Evolutionary conservation across 2,888 invertebrate species (phyloP).

Genomic region (Calameuta pallipes): DNA sequence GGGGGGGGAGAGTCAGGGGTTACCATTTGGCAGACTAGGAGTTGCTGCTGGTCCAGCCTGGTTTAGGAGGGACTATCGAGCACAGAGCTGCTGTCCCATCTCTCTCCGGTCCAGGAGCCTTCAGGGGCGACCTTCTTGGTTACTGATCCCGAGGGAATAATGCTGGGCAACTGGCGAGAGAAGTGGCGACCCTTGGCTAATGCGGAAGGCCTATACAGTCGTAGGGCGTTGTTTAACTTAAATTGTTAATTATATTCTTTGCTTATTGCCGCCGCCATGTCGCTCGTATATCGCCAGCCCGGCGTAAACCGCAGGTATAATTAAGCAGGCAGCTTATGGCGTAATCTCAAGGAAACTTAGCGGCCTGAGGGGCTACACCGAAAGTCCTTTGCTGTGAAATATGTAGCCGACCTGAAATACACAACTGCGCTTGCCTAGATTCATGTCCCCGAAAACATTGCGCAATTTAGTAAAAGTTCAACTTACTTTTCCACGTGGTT

Average conservation of each 20-base stretch:
- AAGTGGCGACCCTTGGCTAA: neutral
- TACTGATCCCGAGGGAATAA: neutral
- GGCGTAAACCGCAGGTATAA: constrained; percentile 9
- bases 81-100: neutral
- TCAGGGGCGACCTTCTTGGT: neutral
- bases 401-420: constrained; percentile 3
- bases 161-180: neutral
- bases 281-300: neutral
- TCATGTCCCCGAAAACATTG: neutral
- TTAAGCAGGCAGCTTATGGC: constrained; percentile 13
- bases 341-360: constrained; percentile 12
- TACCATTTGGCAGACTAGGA: neutral
- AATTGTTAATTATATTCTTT: neutral
- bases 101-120: neutral
- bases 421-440: neutral
- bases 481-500: neutral
- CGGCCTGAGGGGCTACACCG: neutral
- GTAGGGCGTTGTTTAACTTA: neutral
- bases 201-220: neutral
- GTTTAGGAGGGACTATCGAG: neutral
- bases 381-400: neutral
- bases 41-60: neutral
- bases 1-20: neutral
- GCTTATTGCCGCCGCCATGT: neutral
- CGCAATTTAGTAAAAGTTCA: neutral